Conservation (phyloP, 2,888 invertebrate genomes). For the Scaptodrosophila latifasciaeformis region DNA sequence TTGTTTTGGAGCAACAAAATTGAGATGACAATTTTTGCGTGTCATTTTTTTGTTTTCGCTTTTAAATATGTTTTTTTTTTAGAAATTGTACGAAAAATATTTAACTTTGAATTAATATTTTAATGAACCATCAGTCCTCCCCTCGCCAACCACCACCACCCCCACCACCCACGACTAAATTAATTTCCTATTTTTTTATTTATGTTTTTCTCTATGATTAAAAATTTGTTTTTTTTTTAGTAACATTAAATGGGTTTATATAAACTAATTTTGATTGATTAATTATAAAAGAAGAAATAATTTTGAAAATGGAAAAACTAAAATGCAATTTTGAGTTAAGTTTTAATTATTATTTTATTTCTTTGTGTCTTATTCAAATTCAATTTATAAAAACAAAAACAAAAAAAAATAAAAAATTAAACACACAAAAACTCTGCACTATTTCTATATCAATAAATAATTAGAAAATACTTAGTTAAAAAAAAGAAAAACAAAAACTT, state of each 20-base stretch:
- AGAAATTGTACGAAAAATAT: no score
- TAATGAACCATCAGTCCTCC: no score
- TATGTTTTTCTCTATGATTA: constrained; percentile 1
- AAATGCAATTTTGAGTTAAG: constrained; percentile 38
- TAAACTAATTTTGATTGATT: constrained; percentile 13
- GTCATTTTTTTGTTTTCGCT: no score
- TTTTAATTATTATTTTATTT: constrained; percentile 19
- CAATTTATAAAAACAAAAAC: no score
- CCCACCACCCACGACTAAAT: no score
- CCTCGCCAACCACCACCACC: no score
- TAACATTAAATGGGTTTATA: constrained; percentile 1
- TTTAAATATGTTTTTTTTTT: no score
- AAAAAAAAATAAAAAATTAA: constrained; percentile 15
- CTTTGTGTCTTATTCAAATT: constrained; percentile 9
- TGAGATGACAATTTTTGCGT: no score
- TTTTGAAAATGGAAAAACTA: constrained; percentile 1
- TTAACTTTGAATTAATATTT: no score
- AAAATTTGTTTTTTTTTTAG: constrained; percentile 13
- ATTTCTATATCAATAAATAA: constrained; percentile 53
- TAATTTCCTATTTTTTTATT: neutral
- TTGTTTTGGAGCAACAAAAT: neutral
- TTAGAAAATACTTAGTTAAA: constrained; percentile 61
- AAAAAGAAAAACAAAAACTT: constrained; percentile 8
- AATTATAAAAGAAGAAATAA: neutral
- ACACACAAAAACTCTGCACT: constrained; percentile 19